phyloP scores from a whole-genome alignment of 2,797 vertebrate genomes.

The Onychomys arenicola region DNA sequence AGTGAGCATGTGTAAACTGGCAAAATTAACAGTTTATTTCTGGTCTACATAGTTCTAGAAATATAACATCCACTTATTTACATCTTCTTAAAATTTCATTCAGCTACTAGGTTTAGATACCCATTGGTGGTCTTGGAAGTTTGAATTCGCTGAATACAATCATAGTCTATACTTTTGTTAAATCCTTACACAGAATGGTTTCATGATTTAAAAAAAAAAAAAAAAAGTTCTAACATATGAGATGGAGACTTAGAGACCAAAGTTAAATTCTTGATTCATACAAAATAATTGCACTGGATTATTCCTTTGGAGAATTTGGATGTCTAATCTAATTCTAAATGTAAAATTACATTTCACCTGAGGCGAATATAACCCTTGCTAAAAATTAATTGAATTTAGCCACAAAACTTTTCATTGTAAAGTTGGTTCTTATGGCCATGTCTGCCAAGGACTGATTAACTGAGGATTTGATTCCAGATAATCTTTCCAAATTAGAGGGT shows the following conservation, averaged over 20 bases:
- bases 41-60: conserved; percentile 25
- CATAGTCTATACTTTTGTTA: conserved; percentile 13
- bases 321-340: conserved; percentile 32
- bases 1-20: background rate
- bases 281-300: conserved; percentile 60
- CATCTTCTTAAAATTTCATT: background rate
- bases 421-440: conserved; percentile 6
- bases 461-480: background rate
- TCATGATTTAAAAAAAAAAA: background rate
- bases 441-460: conserved; percentile 58
- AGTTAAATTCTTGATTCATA: background rate
- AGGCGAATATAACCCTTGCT: conserved; percentile 10
- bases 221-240: conserved; percentile 39
- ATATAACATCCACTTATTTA: background rate
- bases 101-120: background rate
- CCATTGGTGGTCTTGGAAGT: background rate
- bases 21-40: background rate
- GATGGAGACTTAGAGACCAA: conserved; percentile 45
- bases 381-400: conserved; percentile 67
- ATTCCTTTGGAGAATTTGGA: conserved; percentile 56
- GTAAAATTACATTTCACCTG: conserved; percentile 63
- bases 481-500: conserved; percentile 27
- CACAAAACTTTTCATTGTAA: conserved; percentile 59
- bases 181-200: background rate
- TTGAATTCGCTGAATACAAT: background rate